A percentile compares a stretch with the other conserved stretches of the same genome.
phyloP scores from a whole-genome alignment of 2,888 invertebrate genomes.

The Agrotis ipsilon region DNA sequence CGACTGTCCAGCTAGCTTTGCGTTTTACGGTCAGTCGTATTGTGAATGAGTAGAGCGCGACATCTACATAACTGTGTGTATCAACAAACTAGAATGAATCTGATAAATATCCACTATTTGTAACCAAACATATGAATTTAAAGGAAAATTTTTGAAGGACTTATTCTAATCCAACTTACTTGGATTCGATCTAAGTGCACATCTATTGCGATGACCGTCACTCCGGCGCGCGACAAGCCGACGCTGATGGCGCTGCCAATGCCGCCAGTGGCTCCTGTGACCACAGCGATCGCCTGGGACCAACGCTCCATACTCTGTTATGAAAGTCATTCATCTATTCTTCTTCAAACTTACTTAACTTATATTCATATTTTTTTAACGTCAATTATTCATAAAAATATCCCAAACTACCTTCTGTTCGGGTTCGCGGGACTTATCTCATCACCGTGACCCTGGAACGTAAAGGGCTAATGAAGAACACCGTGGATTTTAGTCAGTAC shows the following conservation, averaged over 20 bases:
- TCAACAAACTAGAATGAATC: not conserved
- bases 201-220: constrained; percentile 42
- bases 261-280: constrained; percentile 42
- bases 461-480: too few species aligned
- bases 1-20: not conserved
- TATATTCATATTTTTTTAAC: too few species aligned
- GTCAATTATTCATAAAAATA: too few species aligned
- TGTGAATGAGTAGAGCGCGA: not conserved
- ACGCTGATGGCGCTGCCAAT: constrained; percentile 27
- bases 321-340: not conserved
- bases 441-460: too few species aligned
- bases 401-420: too few species aligned
- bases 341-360: too few species aligned
- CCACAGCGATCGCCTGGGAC: constrained; percentile 29
- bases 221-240: constrained; percentile 18
- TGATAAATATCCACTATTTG: not conserved
- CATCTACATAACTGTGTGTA: not conserved
- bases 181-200: constrained; percentile 23
- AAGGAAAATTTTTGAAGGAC: not conserved
- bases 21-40: not conserved
- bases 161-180: constrained; percentile 20
- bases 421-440: too few species aligned
- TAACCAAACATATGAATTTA: not conserved
- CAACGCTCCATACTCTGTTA: constrained; percentile 30
- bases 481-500: too few species aligned